Percentiles rank a stretch among this genome's conserved stretches.
These are phyloP conservation scores for Argyresthia goedartella DNA, from an alignment of 2,888 invertebrate genomes.

Conservation along the genomic window DNA sequence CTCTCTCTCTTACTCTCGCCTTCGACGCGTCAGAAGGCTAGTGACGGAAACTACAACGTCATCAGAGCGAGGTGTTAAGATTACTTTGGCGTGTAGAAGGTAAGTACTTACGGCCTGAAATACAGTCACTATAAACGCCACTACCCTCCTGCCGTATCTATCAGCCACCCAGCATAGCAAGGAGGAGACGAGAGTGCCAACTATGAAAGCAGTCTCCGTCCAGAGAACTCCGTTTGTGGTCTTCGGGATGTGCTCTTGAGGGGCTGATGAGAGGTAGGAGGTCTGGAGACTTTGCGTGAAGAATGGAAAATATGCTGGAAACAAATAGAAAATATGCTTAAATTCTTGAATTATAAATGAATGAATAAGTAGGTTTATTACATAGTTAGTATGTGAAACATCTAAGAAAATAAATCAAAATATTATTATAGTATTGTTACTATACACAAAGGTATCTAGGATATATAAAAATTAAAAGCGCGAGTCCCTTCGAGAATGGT, in stretches of 20 bases:
- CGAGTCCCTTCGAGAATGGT: no score
- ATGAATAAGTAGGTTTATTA: no score
- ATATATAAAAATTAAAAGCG: no score
- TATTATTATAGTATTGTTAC: no score
- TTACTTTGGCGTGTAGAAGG: no score
- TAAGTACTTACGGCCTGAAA: slow-evolving; percentile 51
- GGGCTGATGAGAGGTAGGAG: slow-evolving; percentile 31
- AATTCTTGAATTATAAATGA: no score
- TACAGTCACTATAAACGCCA: slow-evolving; percentile 37
- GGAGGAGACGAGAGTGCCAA: slow-evolving; percentile 27
- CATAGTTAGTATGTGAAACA: no score
- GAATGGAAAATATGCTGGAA: slow-evolving; percentile 28
- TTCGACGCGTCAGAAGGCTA: no score
- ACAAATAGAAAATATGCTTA: background rate
- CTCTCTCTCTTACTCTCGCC: no score
- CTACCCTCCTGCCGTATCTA: slow-evolving; percentile 34
- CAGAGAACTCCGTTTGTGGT: slow-evolving; percentile 29
- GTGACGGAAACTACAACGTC: no score
- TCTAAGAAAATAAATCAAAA: no score
- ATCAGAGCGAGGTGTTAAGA: background rate
- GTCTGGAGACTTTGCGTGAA: slow-evolving; percentile 49
- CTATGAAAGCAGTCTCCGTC: slow-evolving; percentile 35
- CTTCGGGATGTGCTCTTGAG: slow-evolving; percentile 31
- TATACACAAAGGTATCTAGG: no score
- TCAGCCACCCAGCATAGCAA: slow-evolving; percentile 31